Conservation (phyloP, 2,888 invertebrate species). For the Autographa pulchrina region DNA sequence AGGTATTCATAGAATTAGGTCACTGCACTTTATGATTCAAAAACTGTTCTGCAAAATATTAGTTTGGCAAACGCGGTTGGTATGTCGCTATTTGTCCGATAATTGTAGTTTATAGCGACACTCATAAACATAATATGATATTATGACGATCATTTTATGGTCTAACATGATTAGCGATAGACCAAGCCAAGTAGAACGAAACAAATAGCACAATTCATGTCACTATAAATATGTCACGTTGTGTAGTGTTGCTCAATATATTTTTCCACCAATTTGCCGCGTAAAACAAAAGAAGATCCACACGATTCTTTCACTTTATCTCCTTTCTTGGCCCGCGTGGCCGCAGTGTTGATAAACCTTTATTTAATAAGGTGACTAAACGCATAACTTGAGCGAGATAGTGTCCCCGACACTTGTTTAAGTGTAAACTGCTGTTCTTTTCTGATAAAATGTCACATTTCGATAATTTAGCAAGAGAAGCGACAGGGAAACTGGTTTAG, state of each 20-base stretch:
- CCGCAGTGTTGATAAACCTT: conserved; percentile 77
- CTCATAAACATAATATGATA: conserved; percentile 4
- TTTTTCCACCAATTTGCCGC: conserved; percentile 22
- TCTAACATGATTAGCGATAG: background rate
- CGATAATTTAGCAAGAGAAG: conserved; percentile 82
- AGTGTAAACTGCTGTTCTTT: conserved; percentile 88
- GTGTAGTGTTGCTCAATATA: background rate
- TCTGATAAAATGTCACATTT: conserved; percentile 86
- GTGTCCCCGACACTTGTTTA: conserved; percentile 84
- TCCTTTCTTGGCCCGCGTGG: conserved; percentile 47
- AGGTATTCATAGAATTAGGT: background rate
- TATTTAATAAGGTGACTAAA: conserved; percentile 85
- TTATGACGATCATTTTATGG: background rate
- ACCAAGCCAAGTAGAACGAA: background rate
- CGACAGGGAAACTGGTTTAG: conserved; percentile 68
- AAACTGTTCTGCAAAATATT: background rate
- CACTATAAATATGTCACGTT: conserved; percentile 7
- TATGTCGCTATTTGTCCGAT: background rate
- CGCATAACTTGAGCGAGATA: conserved; percentile 80
- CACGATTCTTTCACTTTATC: conserved; percentile 55
- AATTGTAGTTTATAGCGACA: background rate
- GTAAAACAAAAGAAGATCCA: conserved; percentile 54
- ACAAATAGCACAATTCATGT: background rate
- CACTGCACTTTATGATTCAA: background rate
- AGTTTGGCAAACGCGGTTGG: background rate